These are phyloP conservation scores for Pelecanoides urinatrix DNA, from an alignment of 2,113 vertebrate species.

Conservation along the genomic window DNA sequence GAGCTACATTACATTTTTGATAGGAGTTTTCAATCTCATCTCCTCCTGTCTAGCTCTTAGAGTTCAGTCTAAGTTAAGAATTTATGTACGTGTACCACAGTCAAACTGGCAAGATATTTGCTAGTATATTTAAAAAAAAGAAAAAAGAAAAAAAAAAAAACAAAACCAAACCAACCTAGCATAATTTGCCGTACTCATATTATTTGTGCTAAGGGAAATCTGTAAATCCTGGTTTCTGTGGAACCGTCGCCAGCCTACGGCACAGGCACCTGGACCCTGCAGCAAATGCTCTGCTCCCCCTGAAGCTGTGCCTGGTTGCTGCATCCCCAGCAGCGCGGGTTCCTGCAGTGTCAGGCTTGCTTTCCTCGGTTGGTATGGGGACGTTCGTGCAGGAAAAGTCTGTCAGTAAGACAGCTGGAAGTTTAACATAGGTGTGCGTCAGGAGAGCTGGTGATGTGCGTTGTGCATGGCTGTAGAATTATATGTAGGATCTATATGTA, in stretches of 20 bases:
- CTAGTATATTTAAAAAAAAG: background rate
- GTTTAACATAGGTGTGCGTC: background rate
- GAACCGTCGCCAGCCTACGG: fast-evolving
- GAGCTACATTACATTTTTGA: background rate
- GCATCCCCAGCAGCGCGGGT: background rate
- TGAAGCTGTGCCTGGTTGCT: background rate
- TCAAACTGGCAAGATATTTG: background rate
- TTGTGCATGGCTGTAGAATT: background rate
- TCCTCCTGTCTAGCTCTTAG: background rate
- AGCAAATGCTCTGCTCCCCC: background rate
- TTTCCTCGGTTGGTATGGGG: background rate
- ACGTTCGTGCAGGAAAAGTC: fast-evolving
- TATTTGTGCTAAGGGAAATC: background rate
- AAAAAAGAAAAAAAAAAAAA: too few relatives aligned
- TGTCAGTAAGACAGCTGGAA: background rate
- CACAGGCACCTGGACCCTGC: background rate
- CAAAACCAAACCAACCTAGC: background rate
- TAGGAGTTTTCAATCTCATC: background rate
- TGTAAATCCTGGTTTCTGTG: background rate
- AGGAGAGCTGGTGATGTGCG: background rate
- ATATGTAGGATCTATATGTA: background rate
- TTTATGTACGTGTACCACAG: background rate
- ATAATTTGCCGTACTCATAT: background rate
- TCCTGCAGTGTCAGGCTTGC: background rate
- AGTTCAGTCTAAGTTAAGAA: background rate